These are phyloP conservation scores for Notamacropus eugenii DNA, from an alignment of 2,797 vertebrate species.

Conservation along the genomic window DNA sequence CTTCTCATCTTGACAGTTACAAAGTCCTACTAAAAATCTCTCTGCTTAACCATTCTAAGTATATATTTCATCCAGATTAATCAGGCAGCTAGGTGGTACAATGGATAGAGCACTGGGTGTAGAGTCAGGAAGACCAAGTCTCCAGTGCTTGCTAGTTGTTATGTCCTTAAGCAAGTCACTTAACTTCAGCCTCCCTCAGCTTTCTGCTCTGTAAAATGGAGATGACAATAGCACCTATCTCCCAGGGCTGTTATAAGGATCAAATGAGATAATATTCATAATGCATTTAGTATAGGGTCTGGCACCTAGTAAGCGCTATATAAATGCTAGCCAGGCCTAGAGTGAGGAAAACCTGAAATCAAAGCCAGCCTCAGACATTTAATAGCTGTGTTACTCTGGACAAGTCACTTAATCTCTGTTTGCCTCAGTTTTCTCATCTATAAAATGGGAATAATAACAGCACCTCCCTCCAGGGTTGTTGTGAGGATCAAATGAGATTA, in stretches of 20 bases:
- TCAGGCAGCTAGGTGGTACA: no score
- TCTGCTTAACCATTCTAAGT: background rate
- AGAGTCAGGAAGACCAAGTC: background rate
- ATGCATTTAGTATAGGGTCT: background rate
- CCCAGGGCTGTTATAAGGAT: background rate
- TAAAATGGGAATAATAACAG: background rate
- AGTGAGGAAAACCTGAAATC: no score
- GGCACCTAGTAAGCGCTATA: no score
- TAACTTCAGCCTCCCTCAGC: background rate
- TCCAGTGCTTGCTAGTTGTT: background rate
- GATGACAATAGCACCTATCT: background rate
- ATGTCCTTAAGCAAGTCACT: background rate
- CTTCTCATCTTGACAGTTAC: background rate
- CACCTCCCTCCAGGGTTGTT: background rate
- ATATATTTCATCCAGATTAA: background rate
- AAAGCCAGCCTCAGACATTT: no score
- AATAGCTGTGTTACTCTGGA: no score
- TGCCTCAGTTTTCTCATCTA: background rate
- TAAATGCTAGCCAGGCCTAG: background rate
- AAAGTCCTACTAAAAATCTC: background rate
- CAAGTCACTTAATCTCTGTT: background rate
- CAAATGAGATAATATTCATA: background rate
- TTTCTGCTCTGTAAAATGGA: background rate
- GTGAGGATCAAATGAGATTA: background rate
- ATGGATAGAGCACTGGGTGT: background rate